Evolutionary conservation across 1,140 invertebrate species (phyloP), one percentile per base, ranked within the genome.

Genomic region (Drosophila littoralis): DNA sequence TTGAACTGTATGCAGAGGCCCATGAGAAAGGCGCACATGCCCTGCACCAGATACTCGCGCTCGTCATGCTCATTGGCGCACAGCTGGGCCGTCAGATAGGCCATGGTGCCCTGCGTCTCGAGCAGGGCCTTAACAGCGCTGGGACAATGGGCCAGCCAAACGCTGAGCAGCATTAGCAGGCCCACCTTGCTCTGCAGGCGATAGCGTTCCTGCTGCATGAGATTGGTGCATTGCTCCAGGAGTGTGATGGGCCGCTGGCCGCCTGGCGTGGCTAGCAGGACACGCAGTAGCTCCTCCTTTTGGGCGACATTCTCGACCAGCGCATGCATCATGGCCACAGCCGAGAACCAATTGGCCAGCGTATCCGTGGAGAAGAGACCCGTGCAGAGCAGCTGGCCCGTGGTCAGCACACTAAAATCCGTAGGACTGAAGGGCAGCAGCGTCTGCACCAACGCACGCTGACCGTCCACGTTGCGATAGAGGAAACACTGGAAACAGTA

Each of bases 401-500:
- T 95, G 7, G 95, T 96, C 15, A 96, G 84, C 17, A 93, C 93
- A 5, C 93, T 93, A 1, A 96, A 95, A 92, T 97, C 97, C 6
- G 95, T 94, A 13, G 96, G 94, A 45, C 95, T 94, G 33, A 97
- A 96, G 0, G 98, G 98, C 13, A 99, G 93, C 1, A 99, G 93
- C 0, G 98, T 99, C 90, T 98, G 96, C 0, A 99, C 96, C 22
- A 99, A 95, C 81, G 96, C 95, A 7, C 95, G 95, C 93, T 99
- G 98, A 10, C 96, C 96, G n/a, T 95, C 93, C 88, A 97, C 96
- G 93, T 99, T 99, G 93, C 97, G 97, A 90, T 97, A 98, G 0
- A 99, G 93, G 91, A 97, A 99, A 92, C 97, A 99, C 93, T 99
- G 96, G 92, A 99, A 99, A 91, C 98, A 99, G 92, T 99, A 99